Evolutionary conservation across 2,113 vertebrate genomes (phyloP).

Genomic region (Phylloscopus trochilus): DNA sequence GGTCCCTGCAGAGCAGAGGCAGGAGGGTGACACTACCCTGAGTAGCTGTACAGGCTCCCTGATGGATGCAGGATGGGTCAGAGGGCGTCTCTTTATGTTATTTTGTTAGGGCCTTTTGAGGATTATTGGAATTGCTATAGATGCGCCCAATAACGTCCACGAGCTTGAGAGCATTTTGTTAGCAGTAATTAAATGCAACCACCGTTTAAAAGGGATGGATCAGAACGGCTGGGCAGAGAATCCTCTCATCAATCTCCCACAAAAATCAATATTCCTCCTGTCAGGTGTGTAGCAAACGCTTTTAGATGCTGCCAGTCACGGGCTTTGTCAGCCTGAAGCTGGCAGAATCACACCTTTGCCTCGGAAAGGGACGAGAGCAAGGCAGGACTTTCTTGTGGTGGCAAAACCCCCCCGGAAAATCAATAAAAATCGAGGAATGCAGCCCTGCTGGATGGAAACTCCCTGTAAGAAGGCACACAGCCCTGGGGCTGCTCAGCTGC

Average conservation of each 20-base stretch:
- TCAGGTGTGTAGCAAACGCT: background rate
- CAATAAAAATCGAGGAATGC: background rate
- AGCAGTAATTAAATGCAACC: slow-evolving; percentile 13
- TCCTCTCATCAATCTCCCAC: background rate
- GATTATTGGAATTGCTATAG: background rate
- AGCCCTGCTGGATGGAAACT: background rate
- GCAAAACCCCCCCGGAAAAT: background rate
- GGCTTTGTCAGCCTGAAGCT: background rate
- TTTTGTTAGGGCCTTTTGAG: background rate
- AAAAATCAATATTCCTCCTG: background rate
- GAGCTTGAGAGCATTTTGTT: background rate
- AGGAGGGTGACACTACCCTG: background rate
- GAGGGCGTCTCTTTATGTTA: background rate
- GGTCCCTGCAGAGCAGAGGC: background rate
- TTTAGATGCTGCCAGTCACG: background rate
- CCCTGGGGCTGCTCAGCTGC: background rate
- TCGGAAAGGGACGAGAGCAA: background rate
- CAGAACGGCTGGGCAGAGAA: background rate
- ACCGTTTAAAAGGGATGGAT: background rate
- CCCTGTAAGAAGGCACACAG: background rate
- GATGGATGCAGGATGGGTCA: background rate
- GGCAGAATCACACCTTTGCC: background rate
- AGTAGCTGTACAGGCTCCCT: rapidly evolving
- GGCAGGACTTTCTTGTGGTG: background rate
- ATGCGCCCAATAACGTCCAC: background rate